Evolutionary conservation across 2,888 invertebrate genomes (phyloP).

Genomic region (Drosophila cracens): DNA sequence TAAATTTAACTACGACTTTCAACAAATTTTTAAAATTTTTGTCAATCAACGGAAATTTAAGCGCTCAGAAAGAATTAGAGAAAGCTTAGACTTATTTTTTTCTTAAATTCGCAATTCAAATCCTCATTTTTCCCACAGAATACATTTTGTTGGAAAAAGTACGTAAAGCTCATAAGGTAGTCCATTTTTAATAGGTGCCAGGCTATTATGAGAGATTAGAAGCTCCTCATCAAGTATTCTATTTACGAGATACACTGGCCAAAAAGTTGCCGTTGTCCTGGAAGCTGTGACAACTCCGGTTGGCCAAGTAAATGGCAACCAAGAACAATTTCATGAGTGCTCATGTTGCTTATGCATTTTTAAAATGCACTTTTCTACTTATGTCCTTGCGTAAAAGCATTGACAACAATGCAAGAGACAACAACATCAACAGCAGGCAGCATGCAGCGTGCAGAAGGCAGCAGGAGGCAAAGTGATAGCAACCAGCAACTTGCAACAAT

Average conservation of each 20-base stretch:
- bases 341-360: constrained; percentile 72
- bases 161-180: neutral
- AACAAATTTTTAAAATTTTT: neutral
- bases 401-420: constrained; percentile 48
- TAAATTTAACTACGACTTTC: neutral
- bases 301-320: constrained; percentile 45
- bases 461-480: constrained; percentile 9
- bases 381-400: constrained; percentile 65
- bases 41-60: neutral
- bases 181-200: constrained; percentile 16
- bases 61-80: neutral
- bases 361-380: constrained; percentile 74
- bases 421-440: constrained; percentile 1
- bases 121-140: neutral
- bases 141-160: neutral
- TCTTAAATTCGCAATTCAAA: neutral
- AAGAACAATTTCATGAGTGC: constrained; percentile 54
- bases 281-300: constrained; percentile 4
- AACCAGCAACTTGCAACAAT: constrained; percentile 36
- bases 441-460: constrained; percentile 21
- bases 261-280: constrained; percentile 22
- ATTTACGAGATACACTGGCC: constrained; percentile 52
- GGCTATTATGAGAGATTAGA: constrained; percentile 25
- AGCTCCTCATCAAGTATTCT: constrained; percentile 58
- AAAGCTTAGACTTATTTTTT: neutral